These are phyloP conservation scores for Heliconius eleuchia DNA, from an alignment of 1,140 invertebrate species.

Conservation along the genomic window DNA sequence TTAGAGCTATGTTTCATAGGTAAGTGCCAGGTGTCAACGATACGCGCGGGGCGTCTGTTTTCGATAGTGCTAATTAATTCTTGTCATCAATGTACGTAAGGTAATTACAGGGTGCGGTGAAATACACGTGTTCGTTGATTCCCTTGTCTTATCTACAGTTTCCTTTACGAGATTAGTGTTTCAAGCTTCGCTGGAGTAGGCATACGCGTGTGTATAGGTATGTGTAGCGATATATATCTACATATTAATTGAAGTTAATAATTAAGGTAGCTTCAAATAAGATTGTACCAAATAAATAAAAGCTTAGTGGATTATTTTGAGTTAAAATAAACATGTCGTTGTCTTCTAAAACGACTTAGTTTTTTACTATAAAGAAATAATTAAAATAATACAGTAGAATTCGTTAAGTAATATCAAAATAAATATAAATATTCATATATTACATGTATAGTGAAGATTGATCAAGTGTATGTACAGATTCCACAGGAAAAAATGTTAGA, in stretches of 20 bases:
- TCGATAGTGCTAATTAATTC: constrained; percentile 72
- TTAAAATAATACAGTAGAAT: neutral
- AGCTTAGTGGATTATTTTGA: no score
- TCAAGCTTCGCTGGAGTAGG: constrained; percentile 14
- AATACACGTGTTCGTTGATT: constrained; percentile 57
- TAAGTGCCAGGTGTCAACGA: constrained; percentile 36
- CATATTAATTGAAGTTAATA: neutral
- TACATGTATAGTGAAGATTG: constrained; percentile 22
- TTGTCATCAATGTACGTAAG: constrained; percentile 59
- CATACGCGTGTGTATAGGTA: neutral
- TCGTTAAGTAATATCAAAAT: neutral
- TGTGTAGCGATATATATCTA: neutral
- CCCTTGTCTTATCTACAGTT: constrained; percentile 40
- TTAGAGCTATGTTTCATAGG: constrained; percentile 25
- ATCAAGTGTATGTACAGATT: constrained; percentile 48
- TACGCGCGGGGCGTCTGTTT: constrained; percentile 49
- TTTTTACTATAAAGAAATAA: no score
- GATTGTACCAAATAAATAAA: no score
- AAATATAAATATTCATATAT: neutral
- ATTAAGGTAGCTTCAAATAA: neutral
- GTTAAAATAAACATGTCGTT: no score
- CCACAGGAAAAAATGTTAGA: constrained; percentile 45
- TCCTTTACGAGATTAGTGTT: constrained; percentile 43
- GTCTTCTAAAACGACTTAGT: no score
- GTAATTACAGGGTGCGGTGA: constrained; percentile 63